Base-by-base conservation (phyloP, 2,888 invertebrate genomes). In the Anarsia innoxiella region DNA sequence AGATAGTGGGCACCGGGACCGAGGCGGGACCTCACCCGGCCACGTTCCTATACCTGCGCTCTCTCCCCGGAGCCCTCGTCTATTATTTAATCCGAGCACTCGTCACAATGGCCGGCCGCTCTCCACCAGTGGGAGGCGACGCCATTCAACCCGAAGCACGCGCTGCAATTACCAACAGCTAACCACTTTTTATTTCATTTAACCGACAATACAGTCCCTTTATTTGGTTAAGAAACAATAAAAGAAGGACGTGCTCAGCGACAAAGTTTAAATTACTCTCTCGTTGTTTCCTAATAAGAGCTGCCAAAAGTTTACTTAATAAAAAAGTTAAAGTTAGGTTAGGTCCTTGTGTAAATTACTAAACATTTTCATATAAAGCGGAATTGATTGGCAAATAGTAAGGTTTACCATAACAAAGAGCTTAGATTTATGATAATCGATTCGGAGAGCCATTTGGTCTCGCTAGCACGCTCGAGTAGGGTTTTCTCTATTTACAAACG, bases 71-170 rank as follows among this genome's bases (percentile, higher is more conserved):
- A n/a, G n/a, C n/a, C n/a, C n/a, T n/a, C n/a, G n/a, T n/a, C n/a
- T n/a, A n/a, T n/a, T n/a, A n/a, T n/a, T n/a, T n/a, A n/a, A n/a
- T n/a, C n/a, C n/a, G n/a, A n/a, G n/a, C n/a, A n/a, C n/a, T n/a
- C 19, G 4, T 5, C 33, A 33, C 33, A 33, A 33, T 33, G 33
- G 12, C 12, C 27, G 27, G 12, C 41, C 62, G n/a, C n/a, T n/a
- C n/a, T n/a, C n/a, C n/a, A n/a, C n/a, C n/a, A 49, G 55, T 51
- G 51, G 57, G 56, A 60, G 59, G 51, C 50, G 44, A 54, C 43
- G 56, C 66, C 68, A 69, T 75, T 71, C 68, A 67, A 54, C 42
- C n/a, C 39, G 36, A 46, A 19, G 19, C 19, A 36, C 51, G 61
- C 56, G 52, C 53, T 46, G 41, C 48, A 46, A 49, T 51, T 51